Base-by-base conservation (phyloP, 2,113 vertebrate species). In the Diadophis punctatus region DNA sequence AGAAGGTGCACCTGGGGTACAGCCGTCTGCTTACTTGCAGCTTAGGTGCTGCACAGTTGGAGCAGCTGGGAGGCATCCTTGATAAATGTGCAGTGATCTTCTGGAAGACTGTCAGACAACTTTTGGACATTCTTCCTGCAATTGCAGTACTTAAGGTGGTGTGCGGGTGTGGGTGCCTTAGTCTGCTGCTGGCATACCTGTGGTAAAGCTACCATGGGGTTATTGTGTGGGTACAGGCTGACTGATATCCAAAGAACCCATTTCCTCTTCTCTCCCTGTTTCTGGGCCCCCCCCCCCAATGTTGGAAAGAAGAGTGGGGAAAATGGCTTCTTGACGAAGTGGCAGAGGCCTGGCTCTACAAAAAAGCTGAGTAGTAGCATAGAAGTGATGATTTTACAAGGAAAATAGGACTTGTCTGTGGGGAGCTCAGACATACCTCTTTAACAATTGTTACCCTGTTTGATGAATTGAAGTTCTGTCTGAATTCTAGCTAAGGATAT, bases 371-470 rank as follows among this genome's bases (percentile, higher is more conserved):
- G 93, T 68, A 52, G 91, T 90, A 93, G 94, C 88, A 90, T 93
- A 91, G 94, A 94, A 94, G 88, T 48, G 27, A 46, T 94, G 2
- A 93, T 86, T 1, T 87, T 53, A 2, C 88, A 93, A 90, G 74
- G n/a, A 90, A 93, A 93, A 93, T 86, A 53, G 30, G 89, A 86
- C 74, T 63, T 86, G 46, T 80, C 92, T 86, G 22, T 86, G 92
- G 92, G 18, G 92, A 92, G 74, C 92, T 86, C 18, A 90, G 85
- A 63, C 89, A 58, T 84, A 90, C 85, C 80, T 53, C 60, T 90
- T 46, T 63, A 93, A 93, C 88, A 93, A 86, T 90, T 93, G 92
- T 93, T 90, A 52, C 88, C 92, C 92, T 93, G 92, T 93, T 93
- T 63, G 30, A 88, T 89, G 74, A 80, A 43, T 80, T 80, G 87